A percentile compares a stretch with the other conserved stretches of the same genome.
These are phyloP conservation scores for Cyanistes caeruleus DNA, from an alignment of 2,113 vertebrate species.

Conservation along the genomic window DNA sequence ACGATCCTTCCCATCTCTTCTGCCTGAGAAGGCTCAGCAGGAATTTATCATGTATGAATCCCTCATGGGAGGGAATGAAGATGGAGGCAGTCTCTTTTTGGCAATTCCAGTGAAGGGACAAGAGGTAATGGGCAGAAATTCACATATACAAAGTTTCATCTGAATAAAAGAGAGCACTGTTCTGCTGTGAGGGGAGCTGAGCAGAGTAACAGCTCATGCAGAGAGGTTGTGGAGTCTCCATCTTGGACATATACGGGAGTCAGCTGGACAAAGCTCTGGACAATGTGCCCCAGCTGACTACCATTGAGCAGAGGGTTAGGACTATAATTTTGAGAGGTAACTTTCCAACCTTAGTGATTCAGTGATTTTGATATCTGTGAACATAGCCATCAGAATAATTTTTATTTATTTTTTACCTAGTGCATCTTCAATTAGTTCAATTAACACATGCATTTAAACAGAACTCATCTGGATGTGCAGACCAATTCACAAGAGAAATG, in stretches of 20 bases:
- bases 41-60: not conserved
- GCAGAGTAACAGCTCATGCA: not conserved
- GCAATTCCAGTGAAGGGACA: not conserved
- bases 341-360: not conserved
- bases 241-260: not conserved
- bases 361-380: not conserved
- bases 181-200: not conserved
- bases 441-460: not conserved
- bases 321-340: not conserved
- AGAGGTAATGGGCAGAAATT: not conserved
- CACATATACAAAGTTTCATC: fast-evolving
- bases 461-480: not conserved
- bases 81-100: not conserved
- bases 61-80: not conserved
- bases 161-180: not conserved
- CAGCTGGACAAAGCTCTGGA: not conserved
- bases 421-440: not conserved
- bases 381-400: not conserved
- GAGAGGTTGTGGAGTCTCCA: not conserved
- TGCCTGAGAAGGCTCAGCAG: not conserved
- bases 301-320: not conserved
- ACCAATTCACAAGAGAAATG: not conserved
- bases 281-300: too few species aligned
- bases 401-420: not conserved
- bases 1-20: not conserved